phyloP scores from a whole-genome alignment of 2,888 invertebrate genomes.

The Aspidiotus destructor region DNA sequence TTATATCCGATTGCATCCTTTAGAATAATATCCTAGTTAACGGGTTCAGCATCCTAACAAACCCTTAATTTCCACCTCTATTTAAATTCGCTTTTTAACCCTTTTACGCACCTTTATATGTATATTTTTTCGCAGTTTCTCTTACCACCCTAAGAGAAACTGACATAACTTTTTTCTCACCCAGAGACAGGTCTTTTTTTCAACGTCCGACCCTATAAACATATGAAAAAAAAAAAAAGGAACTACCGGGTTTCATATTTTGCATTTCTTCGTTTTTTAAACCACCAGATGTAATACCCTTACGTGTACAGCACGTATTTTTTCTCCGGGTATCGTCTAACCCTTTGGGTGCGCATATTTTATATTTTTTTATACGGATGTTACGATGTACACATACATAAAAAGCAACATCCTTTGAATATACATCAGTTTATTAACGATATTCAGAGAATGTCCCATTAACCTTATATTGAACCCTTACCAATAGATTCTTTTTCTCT shows the following conservation, averaged over 20 bases:
- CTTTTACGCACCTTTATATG: conserved; percentile 30
- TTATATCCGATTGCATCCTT: conserved; percentile 30
- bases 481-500: conserved; percentile 18
- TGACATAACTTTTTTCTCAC: conserved; percentile 32
- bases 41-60: conserved; percentile 31
- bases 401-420: conserved; percentile 31
- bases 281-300: conserved; percentile 32
- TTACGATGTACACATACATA: conserved; percentile 21
- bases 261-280: conserved; percentile 28
- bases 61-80: conserved; percentile 32
- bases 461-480: conserved; percentile 21
- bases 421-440: conserved; percentile 34
- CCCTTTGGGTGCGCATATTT: conserved; percentile 29
- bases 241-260: conserved; percentile 32
- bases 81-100: conserved; percentile 31
- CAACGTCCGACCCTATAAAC: conserved; percentile 5
- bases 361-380: conserved; percentile 27
- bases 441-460: conserved; percentile 34
- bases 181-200: conserved; percentile 29
- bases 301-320: conserved; percentile 3
- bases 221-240: conserved; percentile 26
- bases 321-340: conserved; percentile 17
- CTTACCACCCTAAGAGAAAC: conserved; percentile 29
- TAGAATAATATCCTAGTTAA: conserved; percentile 33
- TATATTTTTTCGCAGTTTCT: conserved; percentile 29